Conservation (phyloP, 2,888 invertebrate species). For the Pyrrhia umbra region DNA sequence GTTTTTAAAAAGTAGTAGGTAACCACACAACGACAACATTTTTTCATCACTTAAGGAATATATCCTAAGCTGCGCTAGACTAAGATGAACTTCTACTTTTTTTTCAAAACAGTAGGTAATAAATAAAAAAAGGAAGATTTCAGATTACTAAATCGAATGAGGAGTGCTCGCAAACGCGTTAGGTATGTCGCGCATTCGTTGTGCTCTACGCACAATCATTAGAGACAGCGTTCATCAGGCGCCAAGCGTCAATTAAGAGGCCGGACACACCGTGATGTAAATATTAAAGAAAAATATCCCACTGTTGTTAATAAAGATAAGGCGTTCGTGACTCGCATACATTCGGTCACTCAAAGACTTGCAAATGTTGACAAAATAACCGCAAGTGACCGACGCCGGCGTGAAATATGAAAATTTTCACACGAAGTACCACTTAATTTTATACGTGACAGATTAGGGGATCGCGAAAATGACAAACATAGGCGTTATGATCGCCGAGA, state of each 20-base stretch:
- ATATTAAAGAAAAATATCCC: constrained; percentile 76
- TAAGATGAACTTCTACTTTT: background rate
- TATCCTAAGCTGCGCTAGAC: too few relatives aligned
- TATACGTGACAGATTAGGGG: constrained; percentile 72
- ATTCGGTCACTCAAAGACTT: constrained; percentile 73
- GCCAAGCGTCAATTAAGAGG: constrained; percentile 76
- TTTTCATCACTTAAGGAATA: too few relatives aligned
- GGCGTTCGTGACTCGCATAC: constrained; percentile 78
- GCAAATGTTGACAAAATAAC: constrained; percentile 77
- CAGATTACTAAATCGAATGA: constrained; percentile 2
- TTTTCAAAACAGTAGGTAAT: background rate
- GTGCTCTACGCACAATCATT: constrained; percentile 63
- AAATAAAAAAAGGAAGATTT: constrained; percentile 1
- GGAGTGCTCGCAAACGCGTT: constrained; percentile 31
- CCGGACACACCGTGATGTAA: constrained; percentile 70
- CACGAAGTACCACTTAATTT: constrained; percentile 73
- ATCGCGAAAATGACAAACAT: constrained; percentile 47
- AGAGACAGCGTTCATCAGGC: constrained; percentile 71
- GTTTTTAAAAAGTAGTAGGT: too few relatives aligned
- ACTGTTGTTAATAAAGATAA: constrained; percentile 81
- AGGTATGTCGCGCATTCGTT: constrained; percentile 27
- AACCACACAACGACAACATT: too few relatives aligned
- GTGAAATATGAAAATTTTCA: constrained; percentile 68
- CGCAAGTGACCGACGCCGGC: constrained; percentile 62
- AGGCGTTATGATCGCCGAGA: constrained; percentile 21